Conservation (phyloP, 1,140 invertebrate genomes). For the Trichoplusia ni region DNA sequence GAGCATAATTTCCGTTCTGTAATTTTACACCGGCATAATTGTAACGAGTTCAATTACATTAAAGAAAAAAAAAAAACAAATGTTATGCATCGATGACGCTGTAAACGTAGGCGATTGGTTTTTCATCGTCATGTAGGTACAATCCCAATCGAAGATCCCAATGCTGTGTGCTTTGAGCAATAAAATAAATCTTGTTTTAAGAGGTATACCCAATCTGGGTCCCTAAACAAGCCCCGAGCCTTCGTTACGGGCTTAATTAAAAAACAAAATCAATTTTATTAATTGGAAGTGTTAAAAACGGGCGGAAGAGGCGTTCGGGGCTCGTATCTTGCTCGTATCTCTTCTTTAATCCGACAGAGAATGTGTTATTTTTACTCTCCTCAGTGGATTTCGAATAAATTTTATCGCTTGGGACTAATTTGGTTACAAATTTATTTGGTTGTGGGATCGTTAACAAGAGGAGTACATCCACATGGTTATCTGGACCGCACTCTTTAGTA, state of each 20-base stretch:
- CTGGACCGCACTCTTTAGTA: conserved; percentile 74
- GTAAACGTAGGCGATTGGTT: conserved; percentile 62
- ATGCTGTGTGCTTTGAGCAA: conserved; percentile 72
- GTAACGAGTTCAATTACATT: conserved; percentile 44
- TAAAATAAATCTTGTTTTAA: conserved; percentile 80
- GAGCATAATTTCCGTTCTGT: conserved; percentile 42
- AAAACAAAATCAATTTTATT: conserved; percentile 82
- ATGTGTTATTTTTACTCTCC: conserved; percentile 80
- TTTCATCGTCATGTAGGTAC: conserved; percentile 57
- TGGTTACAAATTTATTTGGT: conserved; percentile 82
- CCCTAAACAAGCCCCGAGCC: conserved; percentile 67
- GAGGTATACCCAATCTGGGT: conserved; percentile 69
- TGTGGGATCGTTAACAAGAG: conserved; percentile 77
- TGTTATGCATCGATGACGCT: conserved; percentile 55
- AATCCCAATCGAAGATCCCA: conserved; percentile 57
- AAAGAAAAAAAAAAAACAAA: conserved; percentile 59
- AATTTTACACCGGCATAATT: conserved; percentile 48
- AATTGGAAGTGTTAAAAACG: conserved; percentile 82
- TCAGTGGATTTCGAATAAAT: conserved; percentile 80
- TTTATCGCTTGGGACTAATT: conserved; percentile 80
- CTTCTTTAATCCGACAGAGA: conserved; percentile 79
- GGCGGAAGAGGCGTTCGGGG: conserved; percentile 72
- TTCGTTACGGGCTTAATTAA: conserved; percentile 78
- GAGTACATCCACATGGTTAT: conserved; percentile 74
- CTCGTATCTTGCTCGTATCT: conserved; percentile 77